Conservation (phyloP, 2,113 vertebrate species). For the Urocolius indicus region DNA sequence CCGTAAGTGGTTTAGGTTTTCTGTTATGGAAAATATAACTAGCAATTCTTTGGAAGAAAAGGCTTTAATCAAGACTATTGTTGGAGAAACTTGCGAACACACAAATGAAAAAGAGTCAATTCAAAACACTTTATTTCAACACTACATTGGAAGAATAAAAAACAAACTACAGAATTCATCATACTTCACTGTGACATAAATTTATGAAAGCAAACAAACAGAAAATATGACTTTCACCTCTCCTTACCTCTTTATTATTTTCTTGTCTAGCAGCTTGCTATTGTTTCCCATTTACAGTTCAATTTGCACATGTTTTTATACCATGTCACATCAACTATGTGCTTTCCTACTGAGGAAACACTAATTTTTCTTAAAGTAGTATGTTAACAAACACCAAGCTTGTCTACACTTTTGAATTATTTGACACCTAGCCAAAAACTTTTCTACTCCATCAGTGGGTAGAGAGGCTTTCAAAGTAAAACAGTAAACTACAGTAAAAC, state of each 20-base stretch:
- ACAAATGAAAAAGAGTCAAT: constrained; percentile 45
- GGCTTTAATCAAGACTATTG: constrained; percentile 52
- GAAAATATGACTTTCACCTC: neutral
- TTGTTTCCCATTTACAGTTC: neutral
- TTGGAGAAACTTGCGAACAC: constrained; percentile 12
- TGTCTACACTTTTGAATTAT: neutral
- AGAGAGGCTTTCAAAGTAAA: too few relatives aligned
- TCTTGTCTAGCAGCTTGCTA: neutral
- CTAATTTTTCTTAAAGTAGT: neutral
- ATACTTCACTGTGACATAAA: constrained; percentile 36
- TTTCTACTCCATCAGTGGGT: too few relatives aligned
- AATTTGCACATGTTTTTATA: neutral
- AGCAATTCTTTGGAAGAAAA: neutral
- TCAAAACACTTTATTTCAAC: constrained; percentile 43
- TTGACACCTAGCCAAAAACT: neutral
- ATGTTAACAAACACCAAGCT: neutral
- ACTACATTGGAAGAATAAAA: constrained; percentile 47
- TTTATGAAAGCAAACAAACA: constrained; percentile 29
- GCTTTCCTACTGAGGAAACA: neutral
- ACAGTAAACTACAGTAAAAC: neutral
- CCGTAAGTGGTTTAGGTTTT: neutral
- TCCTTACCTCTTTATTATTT: constrained; percentile 26
- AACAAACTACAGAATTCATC: constrained; percentile 42
- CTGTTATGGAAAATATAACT: neutral
- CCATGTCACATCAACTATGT: neutral